Evolutionary conservation across 2,113 vertebrate species (phyloP), one percentile per base, ranked within the genome.

Genomic region (Engraulis encrasicolus): DNA sequence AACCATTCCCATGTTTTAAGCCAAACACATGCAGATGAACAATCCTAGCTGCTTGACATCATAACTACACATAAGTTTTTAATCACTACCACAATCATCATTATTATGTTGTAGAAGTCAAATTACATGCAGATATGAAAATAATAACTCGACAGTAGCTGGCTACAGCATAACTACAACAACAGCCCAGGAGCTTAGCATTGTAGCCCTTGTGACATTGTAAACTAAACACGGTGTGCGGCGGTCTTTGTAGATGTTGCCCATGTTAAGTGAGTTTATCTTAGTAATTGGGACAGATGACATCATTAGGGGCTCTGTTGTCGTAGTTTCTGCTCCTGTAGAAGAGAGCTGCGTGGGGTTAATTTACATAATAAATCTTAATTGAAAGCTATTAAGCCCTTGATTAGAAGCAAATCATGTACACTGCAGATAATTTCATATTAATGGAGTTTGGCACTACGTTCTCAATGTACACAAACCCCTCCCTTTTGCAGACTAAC

Each of bases 361-460:
- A 94, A 95, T 95, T 95, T 94, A 91, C 92, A 95, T 95, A 94
- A 94, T 95, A 95, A 92, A 95, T 95, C 94, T 94, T 95, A 95
- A 95, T 95, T 95, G 94, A 93, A 91, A 92, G 94, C 94, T 92
- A 94, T 95, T 95, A 95, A 90, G 92, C 89, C 91, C 93, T 93
- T 94, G 93, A 95, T 95, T 94, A 93, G 94, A 94, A 92, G 91
- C 93, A 94, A 94, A 95, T 94, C 93, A 95, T 93, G 94, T 92
- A 94, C 92, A 92, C 90, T 84, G 86, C 18, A 86, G 89, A 93
- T 91, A 91, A 93, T 89, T 93, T 91, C 91, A 93, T 92, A 94
- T 94, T 87, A 92, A 94, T 93, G 93, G 49, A 78, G 86, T 90
- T 90, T 87, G 84, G 71, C 79, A 71, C 78, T 81, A 82, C 89